Evolutionary conservation across 1,140 invertebrate genomes (phyloP).

Genomic region (Nasonia longicornis): DNA sequence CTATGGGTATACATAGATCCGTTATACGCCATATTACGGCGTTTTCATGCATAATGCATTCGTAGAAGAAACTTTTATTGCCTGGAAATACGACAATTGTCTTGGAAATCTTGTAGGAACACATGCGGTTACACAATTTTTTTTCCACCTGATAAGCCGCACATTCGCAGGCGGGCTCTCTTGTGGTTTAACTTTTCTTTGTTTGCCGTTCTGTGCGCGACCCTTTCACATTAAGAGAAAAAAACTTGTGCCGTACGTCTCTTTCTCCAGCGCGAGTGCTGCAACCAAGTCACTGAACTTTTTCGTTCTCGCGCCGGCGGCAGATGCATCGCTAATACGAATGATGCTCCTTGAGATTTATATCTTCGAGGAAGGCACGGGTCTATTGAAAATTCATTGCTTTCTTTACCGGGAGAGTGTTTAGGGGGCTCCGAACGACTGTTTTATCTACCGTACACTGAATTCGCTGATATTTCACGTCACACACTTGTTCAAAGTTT

Average conservation of each 20-base stretch:
- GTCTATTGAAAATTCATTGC: neutral
- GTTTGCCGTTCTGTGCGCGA: neutral
- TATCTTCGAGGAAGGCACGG: neutral
- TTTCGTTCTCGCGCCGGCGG: neutral
- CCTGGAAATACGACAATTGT: neutral
- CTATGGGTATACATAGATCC: neutral
- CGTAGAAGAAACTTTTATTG: neutral
- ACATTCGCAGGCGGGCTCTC: neutral
- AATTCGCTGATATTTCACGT: too few species aligned
- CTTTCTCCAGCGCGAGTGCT: neutral
- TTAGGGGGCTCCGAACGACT: neutral
- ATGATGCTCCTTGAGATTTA: neutral
- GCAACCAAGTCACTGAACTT: neutral
- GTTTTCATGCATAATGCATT: neutral
- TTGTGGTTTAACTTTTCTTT: neutral
- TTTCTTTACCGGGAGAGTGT: neutral
- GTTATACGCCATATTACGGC: neutral
- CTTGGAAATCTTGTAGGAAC: neutral
- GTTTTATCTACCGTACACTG: neutral
- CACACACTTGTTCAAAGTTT: too few species aligned
- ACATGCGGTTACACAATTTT: slow-evolving; percentile 2
- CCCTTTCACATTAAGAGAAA: neutral
- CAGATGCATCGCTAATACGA: neutral
- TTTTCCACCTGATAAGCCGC: neutral
- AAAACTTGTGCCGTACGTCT: neutral